phyloP scores from a whole-genome alignment of 2,888 invertebrate genomes.

The Oscheius sp. region DNA sequence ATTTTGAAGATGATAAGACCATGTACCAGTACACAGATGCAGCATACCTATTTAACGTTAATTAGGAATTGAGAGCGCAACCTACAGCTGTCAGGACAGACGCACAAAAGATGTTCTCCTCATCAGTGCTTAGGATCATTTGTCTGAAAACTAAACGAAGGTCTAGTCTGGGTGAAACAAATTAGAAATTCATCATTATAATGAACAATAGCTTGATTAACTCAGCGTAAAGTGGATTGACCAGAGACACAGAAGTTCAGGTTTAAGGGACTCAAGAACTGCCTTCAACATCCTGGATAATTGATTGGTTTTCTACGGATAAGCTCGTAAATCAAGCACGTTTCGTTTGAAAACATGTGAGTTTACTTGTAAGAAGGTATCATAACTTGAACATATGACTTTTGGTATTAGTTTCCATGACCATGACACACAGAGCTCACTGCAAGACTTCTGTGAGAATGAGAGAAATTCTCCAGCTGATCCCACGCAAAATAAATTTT shows the following conservation, averaged over 20 bases:
- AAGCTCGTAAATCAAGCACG: too few species aligned
- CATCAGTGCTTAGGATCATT: slow-evolving; percentile 1
- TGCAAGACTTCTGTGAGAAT: too few species aligned
- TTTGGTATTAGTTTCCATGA: too few species aligned
- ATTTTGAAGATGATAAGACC: slow-evolving; percentile 11
- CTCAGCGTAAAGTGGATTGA: neutral
- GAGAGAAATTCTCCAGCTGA: too few species aligned
- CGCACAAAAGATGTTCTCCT: slow-evolving; percentile 27
- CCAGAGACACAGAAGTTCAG: neutral
- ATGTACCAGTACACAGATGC: slow-evolving; percentile 18
- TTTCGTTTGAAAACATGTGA: too few species aligned
- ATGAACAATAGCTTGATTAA: neutral
- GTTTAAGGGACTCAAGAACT: neutral
- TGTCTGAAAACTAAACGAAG: neutral
- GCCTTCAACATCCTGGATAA: neutral
- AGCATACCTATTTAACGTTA: neutral
- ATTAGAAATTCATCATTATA: neutral
- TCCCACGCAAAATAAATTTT: too few species aligned
- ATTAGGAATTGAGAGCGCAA: neutral
- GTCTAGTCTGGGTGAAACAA: neutral
- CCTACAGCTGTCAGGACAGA: slow-evolving; percentile 7
- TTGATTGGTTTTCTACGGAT: too few species aligned
- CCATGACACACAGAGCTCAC: too few species aligned
- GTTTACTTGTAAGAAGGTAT: too few species aligned
- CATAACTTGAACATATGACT: too few species aligned